Percentiles rank a stretch among this genome's conserved stretches.
These are phyloP conservation scores for Archegozetes longisetosus DNA, from an alignment of 1,140 invertebrate genomes.

Conservation along the genomic window DNA sequence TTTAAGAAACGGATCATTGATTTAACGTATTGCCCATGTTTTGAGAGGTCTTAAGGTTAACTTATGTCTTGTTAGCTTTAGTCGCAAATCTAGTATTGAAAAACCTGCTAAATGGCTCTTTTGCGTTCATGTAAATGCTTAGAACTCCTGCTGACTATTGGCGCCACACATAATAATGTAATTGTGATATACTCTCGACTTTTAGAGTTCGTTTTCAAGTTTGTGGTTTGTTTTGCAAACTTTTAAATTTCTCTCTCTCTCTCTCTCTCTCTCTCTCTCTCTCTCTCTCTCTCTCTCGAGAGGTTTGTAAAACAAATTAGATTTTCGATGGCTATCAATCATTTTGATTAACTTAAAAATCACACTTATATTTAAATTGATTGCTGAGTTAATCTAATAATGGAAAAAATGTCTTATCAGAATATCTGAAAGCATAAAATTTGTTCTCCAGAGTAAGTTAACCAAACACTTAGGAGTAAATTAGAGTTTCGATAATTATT, in stretches of 20 bases:
- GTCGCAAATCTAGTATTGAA: no score
- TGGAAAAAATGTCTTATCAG: no score
- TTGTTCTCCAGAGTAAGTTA: no score
- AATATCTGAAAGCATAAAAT: no score
- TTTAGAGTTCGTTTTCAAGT: not conserved
- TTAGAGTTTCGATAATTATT: no score
- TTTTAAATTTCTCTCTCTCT: not conserved
- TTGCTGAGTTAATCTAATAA: no score
- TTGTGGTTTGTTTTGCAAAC: not conserved
- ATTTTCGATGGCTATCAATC: not conserved
- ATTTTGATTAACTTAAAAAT: not conserved
- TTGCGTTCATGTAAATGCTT: not conserved
- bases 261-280: conserved; percentile 26
- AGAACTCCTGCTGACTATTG: not conserved
- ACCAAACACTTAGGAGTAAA: no score
- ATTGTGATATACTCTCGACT: not conserved
- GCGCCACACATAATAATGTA: not conserved
- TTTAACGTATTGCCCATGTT: no score
- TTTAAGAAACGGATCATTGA: not conserved
- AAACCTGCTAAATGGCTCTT: not conserved
- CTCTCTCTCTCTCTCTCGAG: not conserved
- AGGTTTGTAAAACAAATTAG: not conserved
- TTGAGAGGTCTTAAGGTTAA: not conserved
- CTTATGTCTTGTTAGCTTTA: not conserved
- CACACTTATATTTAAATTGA: not conserved